Evolutionary conservation across 2,888 invertebrate species (phyloP).

Genomic region (Alentia gelatinosa): DNA sequence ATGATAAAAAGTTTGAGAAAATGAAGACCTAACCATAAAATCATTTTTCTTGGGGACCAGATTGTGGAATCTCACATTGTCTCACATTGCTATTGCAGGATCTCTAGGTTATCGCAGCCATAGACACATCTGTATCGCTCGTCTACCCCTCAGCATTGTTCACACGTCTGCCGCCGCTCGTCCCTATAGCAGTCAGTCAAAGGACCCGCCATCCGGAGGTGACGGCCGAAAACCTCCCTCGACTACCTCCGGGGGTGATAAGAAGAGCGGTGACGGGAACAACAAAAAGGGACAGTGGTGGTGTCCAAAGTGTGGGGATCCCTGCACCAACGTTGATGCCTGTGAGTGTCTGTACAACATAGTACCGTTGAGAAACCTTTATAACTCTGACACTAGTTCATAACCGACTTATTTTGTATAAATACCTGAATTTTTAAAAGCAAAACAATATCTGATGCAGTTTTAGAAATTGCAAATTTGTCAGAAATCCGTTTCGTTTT

Average conservation of each 20-base stretch:
- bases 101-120: not conserved
- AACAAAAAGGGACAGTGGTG: conserved; percentile 80
- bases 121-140: not conserved
- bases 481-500: no score
- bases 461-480: no score
- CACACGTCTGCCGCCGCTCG: not conserved
- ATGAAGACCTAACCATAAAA: not conserved
- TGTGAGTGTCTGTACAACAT: conserved; percentile 88
- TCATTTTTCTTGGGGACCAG: not conserved
- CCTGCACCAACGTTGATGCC: conserved; percentile 98
- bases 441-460: no score
- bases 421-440: no score
- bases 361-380: conserved; percentile 69
- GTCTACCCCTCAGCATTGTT: not conserved
- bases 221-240: not conserved
- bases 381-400: no score
- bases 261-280: conserved; percentile 83
- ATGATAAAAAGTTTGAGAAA: not conserved
- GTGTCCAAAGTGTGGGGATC: conserved; percentile 98
- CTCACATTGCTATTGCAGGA: conserved; percentile 33
- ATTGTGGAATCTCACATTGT: not conserved
- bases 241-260: conserved; percentile 61
- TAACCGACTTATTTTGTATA: no score
- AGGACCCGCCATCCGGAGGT: conserved; percentile 16
- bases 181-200: conserved; percentile 8